Conservation (phyloP, 2,113 vertebrate species). For the Callipepla californica region DNA sequence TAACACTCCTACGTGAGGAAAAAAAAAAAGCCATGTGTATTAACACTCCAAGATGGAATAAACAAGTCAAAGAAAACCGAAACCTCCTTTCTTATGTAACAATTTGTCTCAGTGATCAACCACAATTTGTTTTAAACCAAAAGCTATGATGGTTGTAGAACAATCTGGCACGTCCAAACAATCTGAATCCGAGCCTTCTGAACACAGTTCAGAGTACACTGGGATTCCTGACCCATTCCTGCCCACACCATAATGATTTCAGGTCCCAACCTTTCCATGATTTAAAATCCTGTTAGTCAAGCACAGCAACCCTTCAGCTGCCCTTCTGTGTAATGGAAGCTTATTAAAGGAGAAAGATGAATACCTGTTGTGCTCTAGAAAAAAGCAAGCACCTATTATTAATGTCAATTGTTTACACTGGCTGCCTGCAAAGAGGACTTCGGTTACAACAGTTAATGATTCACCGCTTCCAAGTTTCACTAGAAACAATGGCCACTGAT, state of each 20-base stretch:
- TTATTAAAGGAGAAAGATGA: not conserved
- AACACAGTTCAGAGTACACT: not conserved
- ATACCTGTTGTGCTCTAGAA: not conserved
- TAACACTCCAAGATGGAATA: not conserved
- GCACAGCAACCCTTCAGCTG: not conserved
- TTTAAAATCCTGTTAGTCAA: not conserved
- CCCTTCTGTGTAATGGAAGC: not conserved
- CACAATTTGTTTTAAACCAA: not conserved
- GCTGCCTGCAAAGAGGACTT: not conserved
- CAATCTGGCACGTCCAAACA: not conserved
- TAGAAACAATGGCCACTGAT: not conserved
- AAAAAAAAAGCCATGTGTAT: rapidly evolving
- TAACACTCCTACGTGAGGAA: not conserved
- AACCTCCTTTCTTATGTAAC: not conserved
- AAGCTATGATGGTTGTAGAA: not conserved
- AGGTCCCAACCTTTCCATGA: not conserved
- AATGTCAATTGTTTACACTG: not conserved
- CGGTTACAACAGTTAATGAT: slow-evolving; percentile 27
- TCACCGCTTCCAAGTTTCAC: slow-evolving; percentile 6
- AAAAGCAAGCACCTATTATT: not conserved
- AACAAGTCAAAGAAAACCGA: not conserved
- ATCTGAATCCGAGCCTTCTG: not conserved
- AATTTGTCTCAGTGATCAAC: not conserved
- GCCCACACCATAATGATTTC: not conserved
- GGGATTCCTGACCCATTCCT: not conserved